Evolutionary conservation across 2,113 vertebrate species (phyloP).

Genomic region (Lontra canadensis): DNA sequence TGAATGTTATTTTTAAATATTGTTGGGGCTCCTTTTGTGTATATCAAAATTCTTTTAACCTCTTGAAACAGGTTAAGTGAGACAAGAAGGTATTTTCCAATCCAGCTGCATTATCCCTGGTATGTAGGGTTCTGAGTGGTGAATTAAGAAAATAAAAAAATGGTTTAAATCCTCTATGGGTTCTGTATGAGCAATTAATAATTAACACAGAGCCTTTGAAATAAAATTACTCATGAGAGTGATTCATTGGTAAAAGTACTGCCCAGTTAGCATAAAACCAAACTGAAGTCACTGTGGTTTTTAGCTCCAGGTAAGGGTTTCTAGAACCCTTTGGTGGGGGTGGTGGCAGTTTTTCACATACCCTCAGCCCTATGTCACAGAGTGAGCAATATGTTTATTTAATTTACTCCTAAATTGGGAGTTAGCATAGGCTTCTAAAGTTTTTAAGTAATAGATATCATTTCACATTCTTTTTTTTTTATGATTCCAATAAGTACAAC

Average conservation of each 20-base stretch:
- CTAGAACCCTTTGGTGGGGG: neutral
- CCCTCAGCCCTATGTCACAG: neutral
- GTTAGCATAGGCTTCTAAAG: neutral
- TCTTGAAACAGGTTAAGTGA: slow-evolving; percentile 9
- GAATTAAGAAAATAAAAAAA: slow-evolving; percentile 1
- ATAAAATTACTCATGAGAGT: neutral
- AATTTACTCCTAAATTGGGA: neutral
- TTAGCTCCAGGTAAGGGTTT: neutral
- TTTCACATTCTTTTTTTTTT: neutral
- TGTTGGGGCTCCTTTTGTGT: neutral
- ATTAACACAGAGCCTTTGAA: slow-evolving; percentile 29
- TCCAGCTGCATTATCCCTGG: neutral
- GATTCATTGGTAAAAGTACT: slow-evolving; percentile 13
- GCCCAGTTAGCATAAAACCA: neutral
- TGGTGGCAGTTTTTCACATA: neutral
- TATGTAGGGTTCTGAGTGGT: neutral
- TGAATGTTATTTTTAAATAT: neutral
- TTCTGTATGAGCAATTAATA: slow-evolving; percentile 7
- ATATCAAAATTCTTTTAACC: slow-evolving; percentile 37
- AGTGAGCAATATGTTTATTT: neutral
- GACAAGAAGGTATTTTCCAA: slow-evolving; percentile 17
- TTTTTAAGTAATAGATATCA: neutral
- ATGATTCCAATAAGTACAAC: neutral
- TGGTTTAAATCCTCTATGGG: neutral
- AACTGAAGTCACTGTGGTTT: neutral